Conservation (phyloP, 2,113 vertebrate genomes). For the Chroicocephalus ridibundus region DNA sequence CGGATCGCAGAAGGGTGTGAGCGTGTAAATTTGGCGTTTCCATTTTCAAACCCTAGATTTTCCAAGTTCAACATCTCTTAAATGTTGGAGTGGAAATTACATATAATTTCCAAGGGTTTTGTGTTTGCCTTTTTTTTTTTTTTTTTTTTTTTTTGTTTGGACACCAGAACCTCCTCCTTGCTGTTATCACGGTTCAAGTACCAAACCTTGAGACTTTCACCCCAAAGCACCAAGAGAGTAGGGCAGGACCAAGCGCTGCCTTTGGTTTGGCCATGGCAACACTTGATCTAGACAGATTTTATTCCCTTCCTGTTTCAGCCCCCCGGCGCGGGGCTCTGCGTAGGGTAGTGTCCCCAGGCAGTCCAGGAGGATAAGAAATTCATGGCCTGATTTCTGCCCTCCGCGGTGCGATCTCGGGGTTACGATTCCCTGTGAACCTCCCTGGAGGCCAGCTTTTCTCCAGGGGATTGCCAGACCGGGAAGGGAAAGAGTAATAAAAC, state of each 20-base stretch:
- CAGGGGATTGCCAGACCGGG: not conserved
- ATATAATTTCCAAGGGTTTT: not conserved
- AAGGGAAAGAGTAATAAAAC: not conserved
- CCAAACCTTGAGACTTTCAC: not conserved
- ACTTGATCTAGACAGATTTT: not conserved
- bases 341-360: not conserved
- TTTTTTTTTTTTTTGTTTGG: not conserved
- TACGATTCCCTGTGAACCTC: fast-evolving
- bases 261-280: not conserved
- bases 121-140: too few species aligned
- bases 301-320: not conserved
- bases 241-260: not conserved
- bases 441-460: not conserved
- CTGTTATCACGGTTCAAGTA: not conserved
- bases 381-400: not conserved
- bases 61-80: not conserved
- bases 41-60: not conserved
- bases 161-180: not conserved
- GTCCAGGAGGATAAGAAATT: not conserved
- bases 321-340: fast-evolving
- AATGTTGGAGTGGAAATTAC: not conserved
- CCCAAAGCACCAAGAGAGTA: not conserved
- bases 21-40: not conserved
- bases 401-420: not conserved
- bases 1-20: not conserved